Percentiles rank a stretch among this genome's conserved stretches.
Evolutionary conservation across 2,113 vertebrate species (phyloP).

Genomic region (Vidua macroura): DNA sequence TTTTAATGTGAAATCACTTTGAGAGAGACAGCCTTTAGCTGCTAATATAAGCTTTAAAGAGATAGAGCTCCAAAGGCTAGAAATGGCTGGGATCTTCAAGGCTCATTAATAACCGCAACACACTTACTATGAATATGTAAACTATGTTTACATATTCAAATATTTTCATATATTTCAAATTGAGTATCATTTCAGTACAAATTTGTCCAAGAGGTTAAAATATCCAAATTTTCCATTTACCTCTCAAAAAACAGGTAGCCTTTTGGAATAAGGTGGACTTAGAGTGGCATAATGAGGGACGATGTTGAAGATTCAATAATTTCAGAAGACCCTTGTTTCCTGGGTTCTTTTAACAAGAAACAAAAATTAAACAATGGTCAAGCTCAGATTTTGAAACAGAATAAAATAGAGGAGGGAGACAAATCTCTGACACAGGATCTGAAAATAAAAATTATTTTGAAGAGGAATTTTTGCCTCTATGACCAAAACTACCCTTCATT

Average conservation of each 20-base stretch:
- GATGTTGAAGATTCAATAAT: not conserved
- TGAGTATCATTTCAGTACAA: not conserved
- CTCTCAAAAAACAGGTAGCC: constrained; percentile 5
- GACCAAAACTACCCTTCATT: not conserved
- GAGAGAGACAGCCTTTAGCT: constrained; percentile 21
- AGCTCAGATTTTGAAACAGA: not conserved
- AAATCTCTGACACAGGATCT: not conserved
- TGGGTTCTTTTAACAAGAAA: not conserved
- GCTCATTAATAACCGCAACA: constrained; percentile 9
- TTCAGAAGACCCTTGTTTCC: not conserved
- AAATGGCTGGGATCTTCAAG: constrained; percentile 44
- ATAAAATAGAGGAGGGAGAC: not conserved
- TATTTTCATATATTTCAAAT: constrained; percentile 30
- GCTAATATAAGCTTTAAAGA: constrained; percentile 37
- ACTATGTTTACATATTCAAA: constrained; percentile 2
- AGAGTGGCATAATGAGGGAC: not conserved
- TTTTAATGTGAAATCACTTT: constrained; percentile 32
- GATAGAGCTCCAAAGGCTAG: not conserved
- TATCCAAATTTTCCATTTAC: not conserved
- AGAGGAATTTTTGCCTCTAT: not conserved
- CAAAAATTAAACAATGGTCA: not conserved
- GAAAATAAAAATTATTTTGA: not conserved
- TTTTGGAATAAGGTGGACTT: constrained; percentile 6
- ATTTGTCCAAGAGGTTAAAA: constrained; percentile 48
- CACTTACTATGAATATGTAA: not conserved